Base-by-base conservation (phyloP, 2,888 invertebrate genomes). In the Resseliella maxima region DNA sequence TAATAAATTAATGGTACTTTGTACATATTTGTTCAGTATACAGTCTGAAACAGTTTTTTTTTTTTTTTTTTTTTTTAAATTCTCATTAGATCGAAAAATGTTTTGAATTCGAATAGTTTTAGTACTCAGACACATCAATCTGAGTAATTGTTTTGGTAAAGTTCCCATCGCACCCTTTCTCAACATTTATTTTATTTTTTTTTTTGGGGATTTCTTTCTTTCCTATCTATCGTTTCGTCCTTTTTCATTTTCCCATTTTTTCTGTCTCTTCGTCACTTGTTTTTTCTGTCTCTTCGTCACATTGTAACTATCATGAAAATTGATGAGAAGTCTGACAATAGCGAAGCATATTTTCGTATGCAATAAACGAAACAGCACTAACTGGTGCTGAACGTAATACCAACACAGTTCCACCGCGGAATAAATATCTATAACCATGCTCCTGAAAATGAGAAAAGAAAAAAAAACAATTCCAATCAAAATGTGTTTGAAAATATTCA, bases 301-400 rank as follows among this genome's bases (percentile, higher is more conserved):
- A 8, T 8, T 15, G 12, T 15, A 50, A 6, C 36, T 36, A 83
- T 83, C 38, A 83, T 38, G 83, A 38, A 31, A 36, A 38, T 12
- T 83, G 83, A 2, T 38, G 38, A 36, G 21, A 38, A 38, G 27
- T 46, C 81, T 83, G 86, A 27, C 86, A 86, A 21, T 83, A n/a
- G 50, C 85, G 46, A 12, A 86, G 31, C 85, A 85, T 41, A 54
- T 85, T 35, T 46, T 86, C 86, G 38, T 86, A 86, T 1, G 50
- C 85, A 27, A 86, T 35, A 46, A 86, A 86, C 6, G 50, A 31
- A 15, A 86, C 50, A 8, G 86, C 86, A 85, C 54, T 31, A n/a
- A 86, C 59, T 21, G 86, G 86, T 8, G 85, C 86, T 24, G 86
- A 83, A 15, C 86, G 86, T 31, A 86, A 38, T n/a, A 86, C 50